Conservation (phyloP, 2,888 invertebrate species). For the Actias luna region DNA sequence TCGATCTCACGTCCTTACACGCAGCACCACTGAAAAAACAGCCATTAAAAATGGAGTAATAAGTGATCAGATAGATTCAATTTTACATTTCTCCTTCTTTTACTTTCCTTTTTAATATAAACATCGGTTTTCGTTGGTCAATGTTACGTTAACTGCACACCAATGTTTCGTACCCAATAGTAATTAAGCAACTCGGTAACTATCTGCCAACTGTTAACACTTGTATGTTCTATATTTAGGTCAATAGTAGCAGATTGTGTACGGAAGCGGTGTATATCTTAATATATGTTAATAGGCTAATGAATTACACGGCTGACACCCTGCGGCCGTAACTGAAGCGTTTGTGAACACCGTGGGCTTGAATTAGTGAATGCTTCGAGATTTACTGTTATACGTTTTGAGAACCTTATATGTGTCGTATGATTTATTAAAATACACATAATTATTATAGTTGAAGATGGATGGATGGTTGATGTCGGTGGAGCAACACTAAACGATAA, state of each 20-base stretch:
- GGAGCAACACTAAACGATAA: too few relatives aligned
- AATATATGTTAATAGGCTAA: constrained; percentile 18
- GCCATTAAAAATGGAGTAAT: too few relatives aligned
- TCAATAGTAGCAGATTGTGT: constrained; percentile 9
- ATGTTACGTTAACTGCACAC: neutral
- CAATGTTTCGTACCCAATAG: neutral
- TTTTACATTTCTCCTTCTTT: too few relatives aligned
- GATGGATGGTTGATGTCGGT: too few relatives aligned
- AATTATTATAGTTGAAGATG: too few relatives aligned
- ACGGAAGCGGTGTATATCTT: constrained; percentile 11
- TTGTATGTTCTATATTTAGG: neutral
- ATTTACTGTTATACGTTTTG: neutral
- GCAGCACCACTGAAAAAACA: too few relatives aligned
- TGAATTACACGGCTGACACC: neutral
- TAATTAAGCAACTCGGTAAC: neutral
- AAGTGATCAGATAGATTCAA: too few relatives aligned
- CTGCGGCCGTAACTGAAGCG: neutral
- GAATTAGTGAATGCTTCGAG: neutral
- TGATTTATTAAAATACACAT: too few relatives aligned
- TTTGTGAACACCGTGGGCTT: neutral
- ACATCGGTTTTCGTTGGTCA: neutral
- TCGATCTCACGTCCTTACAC: too few relatives aligned
- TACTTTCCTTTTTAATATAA: neutral
- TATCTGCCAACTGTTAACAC: neutral
- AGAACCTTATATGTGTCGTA: neutral